A percentile compares a stretch with the other conserved stretches of the same genome.
phyloP scores from a whole-genome alignment of 2,113 vertebrate genomes.

The Chrysemys picta region DNA sequence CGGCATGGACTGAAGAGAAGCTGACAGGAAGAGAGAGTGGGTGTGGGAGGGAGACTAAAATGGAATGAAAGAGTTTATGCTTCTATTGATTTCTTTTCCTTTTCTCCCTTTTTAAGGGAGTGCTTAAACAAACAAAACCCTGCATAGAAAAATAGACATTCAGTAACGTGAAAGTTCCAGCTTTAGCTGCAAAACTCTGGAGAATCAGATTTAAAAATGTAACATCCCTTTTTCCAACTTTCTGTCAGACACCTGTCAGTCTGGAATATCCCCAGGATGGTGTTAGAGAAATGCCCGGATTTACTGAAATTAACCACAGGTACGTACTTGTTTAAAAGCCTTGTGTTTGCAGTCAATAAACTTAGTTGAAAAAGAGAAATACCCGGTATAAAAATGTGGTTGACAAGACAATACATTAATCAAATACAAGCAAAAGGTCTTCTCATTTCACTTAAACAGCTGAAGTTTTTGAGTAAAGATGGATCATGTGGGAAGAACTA shows the following conservation, averaged over 20 bases:
- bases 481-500: not conserved
- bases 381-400: not conserved
- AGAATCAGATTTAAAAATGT: not conserved
- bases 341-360: constrained; percentile 5
- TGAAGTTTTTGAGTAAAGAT: not conserved
- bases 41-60: not conserved
- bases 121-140: not conserved
- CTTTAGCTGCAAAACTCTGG: not conserved
- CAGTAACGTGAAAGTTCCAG: not conserved
- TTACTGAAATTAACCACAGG: not conserved
- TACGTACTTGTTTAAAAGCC: not conserved
- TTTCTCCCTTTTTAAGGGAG: not conserved
- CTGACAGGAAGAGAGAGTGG: not conserved
- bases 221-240: not conserved
- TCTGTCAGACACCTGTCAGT: not conserved
- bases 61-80: not conserved
- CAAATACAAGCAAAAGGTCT: too few relatives aligned
- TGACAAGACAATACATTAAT: not conserved
- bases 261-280: not conserved
- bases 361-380: not conserved
- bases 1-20: too few relatives aligned
- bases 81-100: not conserved
- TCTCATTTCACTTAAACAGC: not conserved
- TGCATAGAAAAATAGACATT: not conserved
- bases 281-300: not conserved